phyloP scores from a whole-genome alignment of 1,140 invertebrate species.

The Rhynchophorus ferrugineus region DNA sequence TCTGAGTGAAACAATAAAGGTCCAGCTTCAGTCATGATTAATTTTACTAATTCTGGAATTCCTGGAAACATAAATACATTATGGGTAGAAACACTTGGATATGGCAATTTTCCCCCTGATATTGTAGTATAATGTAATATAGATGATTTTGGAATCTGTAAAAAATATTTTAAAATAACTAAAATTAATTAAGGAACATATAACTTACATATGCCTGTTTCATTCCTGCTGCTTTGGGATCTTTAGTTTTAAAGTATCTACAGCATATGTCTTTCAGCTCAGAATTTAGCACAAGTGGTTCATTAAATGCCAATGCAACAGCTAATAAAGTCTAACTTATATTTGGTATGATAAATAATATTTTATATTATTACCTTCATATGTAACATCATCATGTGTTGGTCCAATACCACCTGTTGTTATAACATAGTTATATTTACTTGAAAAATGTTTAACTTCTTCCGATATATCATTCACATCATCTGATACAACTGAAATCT shows the following conservation, averaged over 20 bases:
- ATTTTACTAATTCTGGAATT: conserved; percentile 58
- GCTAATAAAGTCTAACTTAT: conserved; percentile 32
- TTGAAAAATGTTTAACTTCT: conserved; percentile 61
- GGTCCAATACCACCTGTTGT: conserved; percentile 77
- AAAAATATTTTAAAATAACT: conserved; percentile 5
- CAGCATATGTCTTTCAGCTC: conserved; percentile 52
- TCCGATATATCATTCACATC: conserved; percentile 58
- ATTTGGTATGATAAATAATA: conserved; percentile 4
- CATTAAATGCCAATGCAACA: conserved; percentile 63
- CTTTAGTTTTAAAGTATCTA: conserved; percentile 39
- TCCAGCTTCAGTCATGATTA: conserved; percentile 44
- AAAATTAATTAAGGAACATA: neutral
- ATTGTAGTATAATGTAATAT: conserved; percentile 40
- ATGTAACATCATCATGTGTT: conserved; percentile 81
- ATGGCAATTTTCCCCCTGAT: conserved; percentile 38
- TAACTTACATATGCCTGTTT: conserved; percentile 42
- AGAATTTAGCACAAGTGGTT: conserved; percentile 50
- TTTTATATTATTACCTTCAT: conserved; percentile 49
- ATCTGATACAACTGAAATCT: conserved; percentile 67
- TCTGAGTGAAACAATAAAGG: conserved; percentile 40
- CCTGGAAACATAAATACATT: conserved; percentile 79
- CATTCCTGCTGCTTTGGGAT: conserved; percentile 40
- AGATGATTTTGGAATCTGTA: conserved; percentile 44
- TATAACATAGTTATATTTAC: conserved; percentile 56
- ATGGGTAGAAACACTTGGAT: conserved; percentile 57